Percentiles rank a stretch among this genome's conserved stretches.
Evolutionary conservation across 2,888 invertebrate species (phyloP).

Genomic region (Spisula solida): DNA sequence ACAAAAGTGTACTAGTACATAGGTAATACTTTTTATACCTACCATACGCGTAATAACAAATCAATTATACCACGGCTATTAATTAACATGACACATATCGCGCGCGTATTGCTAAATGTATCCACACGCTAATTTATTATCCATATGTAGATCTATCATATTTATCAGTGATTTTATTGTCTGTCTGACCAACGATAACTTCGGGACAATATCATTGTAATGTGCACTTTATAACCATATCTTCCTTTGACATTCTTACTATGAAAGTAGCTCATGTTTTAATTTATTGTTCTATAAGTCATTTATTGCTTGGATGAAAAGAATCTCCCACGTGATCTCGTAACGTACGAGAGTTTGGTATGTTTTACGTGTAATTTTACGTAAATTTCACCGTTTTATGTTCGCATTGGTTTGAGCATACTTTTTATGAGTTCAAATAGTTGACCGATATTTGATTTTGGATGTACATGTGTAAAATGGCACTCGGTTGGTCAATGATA

Average conservation of each 20-base stretch:
- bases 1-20: too few relatives aligned
- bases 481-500: too few relatives aligned
- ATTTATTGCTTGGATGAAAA: neutral
- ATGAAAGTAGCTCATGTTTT: neutral
- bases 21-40: too few relatives aligned
- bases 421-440: too few relatives aligned
- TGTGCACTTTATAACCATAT: neutral
- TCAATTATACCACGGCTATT: neutral
- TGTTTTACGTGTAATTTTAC: neutral
- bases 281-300: conserved; percentile 13
- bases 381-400: neutral
- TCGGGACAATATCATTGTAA: neutral
- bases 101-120: neutral
- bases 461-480: too few relatives aligned
- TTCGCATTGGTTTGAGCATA: neutral
- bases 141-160: neutral
- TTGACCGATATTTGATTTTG: too few relatives aligned
- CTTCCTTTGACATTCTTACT: neutral
- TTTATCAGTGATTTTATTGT: neutral
- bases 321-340: neutral
- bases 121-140: neutral
- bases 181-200: neutral
- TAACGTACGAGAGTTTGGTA: neutral
- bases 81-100: neutral
- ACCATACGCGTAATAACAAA: neutral